Evolutionary conservation across 2,113 vertebrate genomes (phyloP).

Genomic region (Misgurnus anguillicaudatus): DNA sequence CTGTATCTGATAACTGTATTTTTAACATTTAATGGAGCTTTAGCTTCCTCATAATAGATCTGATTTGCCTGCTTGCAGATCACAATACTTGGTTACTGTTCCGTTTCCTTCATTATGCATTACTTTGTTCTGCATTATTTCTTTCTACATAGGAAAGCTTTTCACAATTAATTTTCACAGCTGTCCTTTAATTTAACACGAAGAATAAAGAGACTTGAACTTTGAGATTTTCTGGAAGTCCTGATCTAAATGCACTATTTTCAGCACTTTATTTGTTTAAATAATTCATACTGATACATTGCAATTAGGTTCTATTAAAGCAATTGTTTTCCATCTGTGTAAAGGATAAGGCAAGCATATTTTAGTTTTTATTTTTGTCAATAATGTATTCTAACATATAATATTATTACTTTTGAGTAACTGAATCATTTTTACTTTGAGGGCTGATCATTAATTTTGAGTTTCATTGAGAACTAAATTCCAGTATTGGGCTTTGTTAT

Average conservation of each 20-base stretch:
- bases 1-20: neutral
- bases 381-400: too few species aligned
- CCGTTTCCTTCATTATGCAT: constrained; percentile 1
- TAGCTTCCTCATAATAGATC: constrained; percentile 13
- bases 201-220: constrained; percentile 3
- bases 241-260: too few species aligned
- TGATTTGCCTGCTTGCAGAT: constrained; percentile 3
- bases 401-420: too few species aligned
- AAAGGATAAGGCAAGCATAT: neutral
- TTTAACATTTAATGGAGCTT: constrained; percentile 2
- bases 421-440: too few species aligned
- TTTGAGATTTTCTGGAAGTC: too few species aligned
- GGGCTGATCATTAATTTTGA: too few species aligned
- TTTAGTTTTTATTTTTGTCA: neutral
- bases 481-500: neutral
- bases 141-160: constrained; percentile 5
- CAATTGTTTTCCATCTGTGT: neutral
- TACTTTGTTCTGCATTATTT: constrained; percentile 7
- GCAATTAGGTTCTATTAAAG: neutral
- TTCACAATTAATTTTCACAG: constrained; percentile 26
- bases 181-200: neutral
- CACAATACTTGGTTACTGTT: constrained; percentile 1
- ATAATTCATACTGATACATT: neutral
- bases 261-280: neutral
- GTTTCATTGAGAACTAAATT: neutral